Evolutionary conservation across 2,888 invertebrate genomes (phyloP).

Genomic region (Cheilosia pagana): DNA sequence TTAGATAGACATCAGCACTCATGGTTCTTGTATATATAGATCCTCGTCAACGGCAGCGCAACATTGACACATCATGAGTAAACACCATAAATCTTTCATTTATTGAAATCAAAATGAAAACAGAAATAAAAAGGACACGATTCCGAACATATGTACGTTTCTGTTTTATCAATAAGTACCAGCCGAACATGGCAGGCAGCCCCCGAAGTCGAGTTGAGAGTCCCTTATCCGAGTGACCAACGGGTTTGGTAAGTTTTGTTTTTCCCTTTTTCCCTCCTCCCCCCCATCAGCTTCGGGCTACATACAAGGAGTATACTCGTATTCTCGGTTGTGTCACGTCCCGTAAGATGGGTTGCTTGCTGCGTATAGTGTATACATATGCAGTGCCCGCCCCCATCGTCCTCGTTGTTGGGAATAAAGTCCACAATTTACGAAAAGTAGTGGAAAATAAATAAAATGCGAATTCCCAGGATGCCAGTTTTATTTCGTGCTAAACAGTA

Average conservation of each 20-base stretch:
- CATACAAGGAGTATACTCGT: slow-evolving; percentile 11
- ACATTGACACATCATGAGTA: slow-evolving; percentile 71
- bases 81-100: slow-evolving; percentile 73
- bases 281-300: slow-evolving; percentile 1
- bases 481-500: slow-evolving; percentile 73
- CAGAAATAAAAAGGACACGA: slow-evolving; percentile 56
- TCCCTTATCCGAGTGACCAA: slow-evolving; percentile 54
- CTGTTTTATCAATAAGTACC: slow-evolving; percentile 56
- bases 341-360: slow-evolving; percentile 52
- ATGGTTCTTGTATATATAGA: too few species aligned
- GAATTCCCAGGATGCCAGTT: slow-evolving; percentile 71
- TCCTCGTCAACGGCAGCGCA: slow-evolving; percentile 26
- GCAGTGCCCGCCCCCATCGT: slow-evolving; percentile 8
- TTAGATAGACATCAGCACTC: slow-evolving; percentile 63
- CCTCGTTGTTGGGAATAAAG: slow-evolving; percentile 42
- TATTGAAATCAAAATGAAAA: slow-evolving; percentile 70
- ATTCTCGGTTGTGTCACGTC: slow-evolving; percentile 59
- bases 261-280: slow-evolving; percentile 17
- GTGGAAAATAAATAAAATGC: slow-evolving; percentile 67
- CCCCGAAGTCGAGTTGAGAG: slow-evolving; percentile 4
- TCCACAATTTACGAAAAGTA: slow-evolving; percentile 59
- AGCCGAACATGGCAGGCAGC: slow-evolving; percentile 49
- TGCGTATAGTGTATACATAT: slow-evolving; percentile 36
- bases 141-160: slow-evolving; percentile 65
- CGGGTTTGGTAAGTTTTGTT: slow-evolving; percentile 18